Evolutionary conservation across 2,113 vertebrate genomes (phyloP).

Genomic region (Acrocephalus kingi): DNA sequence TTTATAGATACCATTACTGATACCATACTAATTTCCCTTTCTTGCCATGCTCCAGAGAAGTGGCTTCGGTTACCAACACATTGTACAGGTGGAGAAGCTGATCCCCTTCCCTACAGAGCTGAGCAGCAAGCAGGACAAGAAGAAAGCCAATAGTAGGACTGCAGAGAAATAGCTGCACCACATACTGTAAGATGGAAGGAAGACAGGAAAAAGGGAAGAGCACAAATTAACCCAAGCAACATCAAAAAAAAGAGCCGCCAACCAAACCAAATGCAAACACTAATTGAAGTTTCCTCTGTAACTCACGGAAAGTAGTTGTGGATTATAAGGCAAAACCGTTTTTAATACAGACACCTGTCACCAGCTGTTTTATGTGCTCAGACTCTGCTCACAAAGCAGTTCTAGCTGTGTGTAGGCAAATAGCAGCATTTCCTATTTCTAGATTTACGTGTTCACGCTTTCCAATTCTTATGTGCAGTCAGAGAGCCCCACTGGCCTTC

Average conservation of each 20-base stretch:
- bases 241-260: background rate
- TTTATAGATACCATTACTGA: background rate
- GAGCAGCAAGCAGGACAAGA: background rate
- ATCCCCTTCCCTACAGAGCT: background rate
- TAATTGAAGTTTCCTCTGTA: background rate
- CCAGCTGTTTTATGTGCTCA: background rate
- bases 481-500: background rate
- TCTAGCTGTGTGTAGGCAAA: background rate
- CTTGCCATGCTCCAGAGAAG: background rate
- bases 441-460: background rate
- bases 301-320: fast-evolving
- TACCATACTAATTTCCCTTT: background rate
- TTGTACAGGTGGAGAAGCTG: background rate
- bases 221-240: background rate
- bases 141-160: background rate
- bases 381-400: background rate
- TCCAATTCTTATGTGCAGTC: background rate
- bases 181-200: background rate
- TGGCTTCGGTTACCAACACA: no score
- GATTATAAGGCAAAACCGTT: background rate
- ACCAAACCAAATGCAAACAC: background rate
- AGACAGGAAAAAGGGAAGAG: background rate
- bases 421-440: background rate
- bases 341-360: background rate
- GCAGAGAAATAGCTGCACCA: background rate